Evolutionary conservation across 2,113 vertebrate genomes (phyloP).

Genomic region (Rallus limicola): DNA sequence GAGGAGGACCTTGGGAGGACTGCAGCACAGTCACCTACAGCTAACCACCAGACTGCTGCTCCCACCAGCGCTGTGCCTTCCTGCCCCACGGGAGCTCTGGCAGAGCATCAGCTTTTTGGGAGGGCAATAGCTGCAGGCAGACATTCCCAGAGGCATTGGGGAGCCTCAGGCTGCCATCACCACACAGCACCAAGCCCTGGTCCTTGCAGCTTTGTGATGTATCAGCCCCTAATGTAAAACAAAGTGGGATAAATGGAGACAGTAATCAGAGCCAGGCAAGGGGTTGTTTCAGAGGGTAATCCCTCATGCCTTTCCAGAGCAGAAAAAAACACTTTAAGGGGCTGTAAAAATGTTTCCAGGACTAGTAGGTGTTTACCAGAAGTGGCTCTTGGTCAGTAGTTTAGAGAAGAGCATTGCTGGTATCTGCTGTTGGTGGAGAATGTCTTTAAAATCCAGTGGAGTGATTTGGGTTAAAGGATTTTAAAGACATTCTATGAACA

Average conservation of each 20-base stretch:
- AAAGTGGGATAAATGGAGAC: neutral
- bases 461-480: too few species aligned
- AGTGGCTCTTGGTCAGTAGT: neutral
- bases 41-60: neutral
- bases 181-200: neutral
- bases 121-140: neutral
- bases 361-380: neutral
- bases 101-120: neutral
- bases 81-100: neutral
- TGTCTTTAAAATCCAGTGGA: neutral
- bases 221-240: neutral
- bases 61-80: rapidly evolving
- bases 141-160: rapidly evolving
- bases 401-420: neutral
- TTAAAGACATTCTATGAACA: too few species aligned
- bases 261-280: neutral
- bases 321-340: neutral
- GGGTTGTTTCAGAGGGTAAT: neutral
- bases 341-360: neutral
- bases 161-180: neutral
- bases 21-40: neutral
- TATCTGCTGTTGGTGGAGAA: neutral
- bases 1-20: neutral
- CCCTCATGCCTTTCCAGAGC: neutral
- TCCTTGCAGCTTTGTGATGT: neutral